Base-by-base conservation (phyloP, 35 echinoderm and acorn worm species). In the Patiria miniata region DNA sequence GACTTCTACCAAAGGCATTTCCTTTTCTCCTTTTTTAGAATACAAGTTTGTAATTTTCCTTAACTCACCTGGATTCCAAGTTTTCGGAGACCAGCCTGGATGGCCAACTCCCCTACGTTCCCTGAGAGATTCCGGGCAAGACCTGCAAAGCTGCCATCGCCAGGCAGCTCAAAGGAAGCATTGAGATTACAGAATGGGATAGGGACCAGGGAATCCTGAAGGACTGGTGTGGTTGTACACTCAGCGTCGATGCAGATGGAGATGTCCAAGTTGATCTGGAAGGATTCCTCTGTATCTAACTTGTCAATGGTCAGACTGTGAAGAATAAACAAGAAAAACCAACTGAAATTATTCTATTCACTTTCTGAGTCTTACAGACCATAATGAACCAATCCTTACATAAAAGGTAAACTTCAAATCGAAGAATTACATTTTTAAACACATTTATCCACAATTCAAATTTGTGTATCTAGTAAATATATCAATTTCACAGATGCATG, bases 181-280 rank as follows among this genome's bases (percentile, higher is more conserved):
- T 84, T 84, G 54, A 53, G 82, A 9, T 84, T 84, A 36, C 82
- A 84, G 44, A 84, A 83, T 58, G 82, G 82, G 1, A 84, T 84
- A 16, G 82, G 82, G 34, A 84, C 34, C 19, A 84, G 53, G 18
- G 54, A 10, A 47, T 50, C 84, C 38, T 51, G 12, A 15, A 86
- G 59, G 7, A 86, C 42, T 23, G 39, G 56, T 8, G 7, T 53
- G 34, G 22, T 9, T 2, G 42, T 77, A 39, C 84, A 86, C 2
- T 86, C 29, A 77, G 26, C 53, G 37, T 77, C 68, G 8, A 77
- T 14, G 26, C 84, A 86, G 28, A 86, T 44, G 2, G 32, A 18
- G 10, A 77, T 30, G 0, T 77, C 61, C 19, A 86, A 39, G 15
- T 86, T 18, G 22, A 86, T 39, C 18, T 18, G 6, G 42, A 86